These are phyloP conservation scores for Spodoptera littoralis DNA, from an alignment of 2,888 invertebrate genomes.

Conservation along the genomic window DNA sequence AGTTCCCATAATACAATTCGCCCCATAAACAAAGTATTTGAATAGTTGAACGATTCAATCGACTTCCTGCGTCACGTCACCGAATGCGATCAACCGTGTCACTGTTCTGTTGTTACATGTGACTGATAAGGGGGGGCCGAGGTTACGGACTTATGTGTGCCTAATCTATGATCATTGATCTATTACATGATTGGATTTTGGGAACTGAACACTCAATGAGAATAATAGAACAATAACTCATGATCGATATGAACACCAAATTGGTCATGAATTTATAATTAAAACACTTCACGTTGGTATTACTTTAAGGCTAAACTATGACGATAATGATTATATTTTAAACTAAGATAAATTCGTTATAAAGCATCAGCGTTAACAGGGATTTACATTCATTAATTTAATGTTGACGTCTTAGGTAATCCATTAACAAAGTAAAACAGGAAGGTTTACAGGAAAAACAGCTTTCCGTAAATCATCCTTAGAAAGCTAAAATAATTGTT, in stretches of 20 bases:
- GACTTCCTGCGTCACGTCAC: constrained; percentile 66
- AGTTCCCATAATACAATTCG: constrained; percentile 42
- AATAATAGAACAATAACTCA: constrained; percentile 31
- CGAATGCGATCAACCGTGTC: constrained; percentile 64
- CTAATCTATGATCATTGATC: constrained; percentile 61
- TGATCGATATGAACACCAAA: constrained; percentile 11
- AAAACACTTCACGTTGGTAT: no score
- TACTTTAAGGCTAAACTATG: constrained; percentile 9
- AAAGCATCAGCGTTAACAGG: constrained; percentile 12
- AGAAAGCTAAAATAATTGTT: constrained; percentile 22
- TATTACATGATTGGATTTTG: constrained; percentile 33
- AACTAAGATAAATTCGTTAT: constrained; percentile 26
- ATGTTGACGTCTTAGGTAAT: constrained; percentile 30
- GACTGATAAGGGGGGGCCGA: constrained; percentile 75
- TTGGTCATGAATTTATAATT: neutral
- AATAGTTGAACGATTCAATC: constrained; percentile 61
- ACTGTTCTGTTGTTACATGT: constrained; percentile 61
- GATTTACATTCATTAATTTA: constrained; percentile 22
- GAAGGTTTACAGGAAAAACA: constrained; percentile 19
- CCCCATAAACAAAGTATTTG: constrained; percentile 65
- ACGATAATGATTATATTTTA: constrained; percentile 9
- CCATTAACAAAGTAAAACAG: constrained; percentile 24
- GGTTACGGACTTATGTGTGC: constrained; percentile 56
- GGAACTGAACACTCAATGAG: constrained; percentile 23
- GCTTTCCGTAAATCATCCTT: constrained; percentile 26